Percentiles rank a stretch among this genome's conserved stretches.
Evolutionary conservation across 2,888 invertebrate genomes (phyloP).

Genomic region (Beris chalybata): DNA sequence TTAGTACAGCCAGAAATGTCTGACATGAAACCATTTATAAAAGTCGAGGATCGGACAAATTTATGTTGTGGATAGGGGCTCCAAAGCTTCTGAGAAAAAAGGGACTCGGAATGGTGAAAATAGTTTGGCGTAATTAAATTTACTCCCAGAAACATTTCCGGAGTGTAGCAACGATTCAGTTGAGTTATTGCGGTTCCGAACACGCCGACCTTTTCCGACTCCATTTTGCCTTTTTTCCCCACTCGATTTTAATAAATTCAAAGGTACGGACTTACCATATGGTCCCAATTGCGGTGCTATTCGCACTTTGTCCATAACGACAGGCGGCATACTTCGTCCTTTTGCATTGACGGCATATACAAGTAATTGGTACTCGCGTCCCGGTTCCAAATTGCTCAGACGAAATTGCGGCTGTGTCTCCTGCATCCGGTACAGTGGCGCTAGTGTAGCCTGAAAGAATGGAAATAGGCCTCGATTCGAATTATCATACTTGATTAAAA

Average conservation of each 20-base stretch:
- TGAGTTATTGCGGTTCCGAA: no score
- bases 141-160: no score
- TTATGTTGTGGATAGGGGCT: neutral
- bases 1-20: neutral
- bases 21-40: constrained; percentile 14
- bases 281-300: constrained; percentile 56
- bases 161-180: no score
- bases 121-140: no score
- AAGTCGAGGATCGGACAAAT: neutral
- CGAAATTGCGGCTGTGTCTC: constrained; percentile 71
- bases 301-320: constrained; percentile 63
- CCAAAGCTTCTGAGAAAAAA: neutral
- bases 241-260: no score
- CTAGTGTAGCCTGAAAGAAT: constrained; percentile 57
- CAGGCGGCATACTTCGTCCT: constrained; percentile 75
- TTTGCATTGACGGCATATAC: constrained; percentile 82
- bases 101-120: no score
- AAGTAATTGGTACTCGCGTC: constrained; percentile 74
- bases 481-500: neutral
- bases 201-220: no score
- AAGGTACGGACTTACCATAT: constrained; percentile 50
- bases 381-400: constrained; percentile 73
- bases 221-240: no score
- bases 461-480: neutral
- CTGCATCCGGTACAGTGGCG: constrained; percentile 66